Conservation (phyloP, 35 echinoderm and acorn worm species). For the Nesometra sesokonis region DNA sequence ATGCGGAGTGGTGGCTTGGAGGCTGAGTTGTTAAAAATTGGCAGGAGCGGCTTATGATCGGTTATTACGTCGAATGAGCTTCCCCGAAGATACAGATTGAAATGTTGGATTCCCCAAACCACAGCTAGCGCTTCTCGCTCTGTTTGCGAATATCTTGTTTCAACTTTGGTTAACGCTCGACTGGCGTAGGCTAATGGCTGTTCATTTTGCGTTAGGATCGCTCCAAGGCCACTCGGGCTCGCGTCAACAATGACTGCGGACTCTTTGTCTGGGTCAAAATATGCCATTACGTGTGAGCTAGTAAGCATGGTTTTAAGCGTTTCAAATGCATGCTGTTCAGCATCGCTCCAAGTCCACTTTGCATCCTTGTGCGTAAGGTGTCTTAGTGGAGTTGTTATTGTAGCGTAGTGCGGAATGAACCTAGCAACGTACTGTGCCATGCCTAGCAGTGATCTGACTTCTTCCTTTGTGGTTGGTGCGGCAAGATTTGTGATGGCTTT, state of each 20-base stretch:
- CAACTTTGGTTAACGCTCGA: constrained; percentile 13
- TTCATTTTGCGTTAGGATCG: constrained; percentile 6
- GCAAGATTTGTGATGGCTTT: constrained; percentile 11
- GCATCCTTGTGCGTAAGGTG: constrained; percentile 29
- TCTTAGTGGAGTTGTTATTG: constrained; percentile 48
- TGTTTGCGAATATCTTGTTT: constrained; percentile 49
- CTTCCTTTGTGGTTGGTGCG: constrained; percentile 17
- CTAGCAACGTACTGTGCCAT: constrained; percentile 33
- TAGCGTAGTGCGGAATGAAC: constrained; percentile 6
- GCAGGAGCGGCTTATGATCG: constrained; percentile 67
- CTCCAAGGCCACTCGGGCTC: constrained; percentile 9
- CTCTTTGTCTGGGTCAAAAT: neutral
- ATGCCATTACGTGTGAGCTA: neutral
- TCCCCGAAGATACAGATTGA: constrained; percentile 59
- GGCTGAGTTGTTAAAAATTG: constrained; percentile 56
- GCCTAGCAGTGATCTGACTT: constrained; percentile 54
- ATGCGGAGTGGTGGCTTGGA: constrained; percentile 61
- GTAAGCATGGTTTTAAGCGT: constrained; percentile 31
- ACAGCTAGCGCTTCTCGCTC: constrained; percentile 55
- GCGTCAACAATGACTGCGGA: constrained; percentile 18
- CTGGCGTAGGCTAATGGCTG: neutral
- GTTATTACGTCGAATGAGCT: constrained; percentile 46
- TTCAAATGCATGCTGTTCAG: constrained; percentile 26
- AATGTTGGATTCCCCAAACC: constrained; percentile 64
- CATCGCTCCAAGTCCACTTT: neutral